Percentiles rank a stretch among this genome's conserved stretches.
Conservation (phyloP, 2,797 vertebrate genomes). For the Poeciliopsis gracilis region DNA sequence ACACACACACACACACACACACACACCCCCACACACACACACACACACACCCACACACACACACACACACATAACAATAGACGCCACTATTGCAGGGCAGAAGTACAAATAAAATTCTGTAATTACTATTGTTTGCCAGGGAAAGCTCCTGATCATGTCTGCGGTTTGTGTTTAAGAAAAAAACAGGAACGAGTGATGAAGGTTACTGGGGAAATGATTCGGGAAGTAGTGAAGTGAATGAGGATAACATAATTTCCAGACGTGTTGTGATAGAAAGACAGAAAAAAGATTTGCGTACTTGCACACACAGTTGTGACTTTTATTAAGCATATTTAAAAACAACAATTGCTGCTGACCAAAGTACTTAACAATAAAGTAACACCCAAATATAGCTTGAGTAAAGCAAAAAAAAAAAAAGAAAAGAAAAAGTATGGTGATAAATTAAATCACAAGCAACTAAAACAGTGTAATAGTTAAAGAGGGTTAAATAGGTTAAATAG, state of each 20-base stretch:
- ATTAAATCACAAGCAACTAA: neutral
- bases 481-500: neutral
- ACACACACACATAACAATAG: neutral
- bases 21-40: neutral
- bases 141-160: slow-evolving; percentile 59
- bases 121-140: slow-evolving; percentile 77
- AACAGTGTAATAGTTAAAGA: neutral
- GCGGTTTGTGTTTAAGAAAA: slow-evolving; percentile 45
- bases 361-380: neutral
- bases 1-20: no score
- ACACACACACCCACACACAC: neutral
- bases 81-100: slow-evolving; percentile 28
- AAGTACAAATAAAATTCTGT: slow-evolving; percentile 50
- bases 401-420: neutral
- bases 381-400: neutral
- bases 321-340: slow-evolving; percentile 4
- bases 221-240: neutral
- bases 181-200: slow-evolving; percentile 27
- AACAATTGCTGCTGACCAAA: neutral
- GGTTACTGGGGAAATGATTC: slow-evolving; percentile 24
- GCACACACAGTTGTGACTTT: slow-evolving; percentile 9
- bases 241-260: slow-evolving; percentile 44
- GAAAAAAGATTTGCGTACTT: slow-evolving; percentile 2
- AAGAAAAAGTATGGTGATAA: neutral
- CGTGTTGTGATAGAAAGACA: slow-evolving; percentile 47